Percentiles rank a stretch among this genome's conserved stretches.
Evolutionary conservation across 2,113 vertebrate species (phyloP).

Genomic region (Montifringilla adamsi): DNA sequence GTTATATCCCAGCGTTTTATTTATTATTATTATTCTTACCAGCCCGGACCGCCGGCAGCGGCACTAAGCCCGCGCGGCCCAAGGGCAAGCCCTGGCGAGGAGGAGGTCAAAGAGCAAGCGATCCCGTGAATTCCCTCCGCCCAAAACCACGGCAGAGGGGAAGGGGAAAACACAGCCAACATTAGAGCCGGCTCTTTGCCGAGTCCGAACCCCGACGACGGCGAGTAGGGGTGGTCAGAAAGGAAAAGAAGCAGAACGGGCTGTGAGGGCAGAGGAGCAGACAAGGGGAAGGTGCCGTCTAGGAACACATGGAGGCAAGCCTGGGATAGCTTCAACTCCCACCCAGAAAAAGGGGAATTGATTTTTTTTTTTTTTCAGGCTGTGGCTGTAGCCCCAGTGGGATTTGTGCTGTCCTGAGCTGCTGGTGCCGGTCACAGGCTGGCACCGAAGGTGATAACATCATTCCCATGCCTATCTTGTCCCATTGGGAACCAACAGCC

Average conservation of each 20-base stretch:
- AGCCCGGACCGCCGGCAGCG: background rate
- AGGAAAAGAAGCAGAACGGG: rapidly evolving
- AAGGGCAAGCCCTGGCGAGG: rapidly evolving
- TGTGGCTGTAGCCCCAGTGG: too few species aligned
- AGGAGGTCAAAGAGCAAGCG: too few species aligned
- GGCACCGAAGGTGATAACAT: rapidly evolving
- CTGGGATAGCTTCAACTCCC: background rate
- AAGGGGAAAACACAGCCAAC: background rate
- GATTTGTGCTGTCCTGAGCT: background rate
- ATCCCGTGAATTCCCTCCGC: rapidly evolving
- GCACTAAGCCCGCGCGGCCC: background rate
- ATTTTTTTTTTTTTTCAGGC: rapidly evolving
- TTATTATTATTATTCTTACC: too few species aligned
- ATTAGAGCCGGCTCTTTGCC: rapidly evolving
- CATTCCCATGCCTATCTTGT: too few species aligned
- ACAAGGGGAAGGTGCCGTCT: background rate
- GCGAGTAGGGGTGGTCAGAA: background rate
- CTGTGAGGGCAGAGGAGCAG: too few species aligned
- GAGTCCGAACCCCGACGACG: too few species aligned
- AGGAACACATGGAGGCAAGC: rapidly evolving
- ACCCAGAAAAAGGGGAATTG: rapidly evolving
- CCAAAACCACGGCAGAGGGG: background rate
- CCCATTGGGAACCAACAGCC: background rate
- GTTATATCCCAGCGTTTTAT: too few species aligned
- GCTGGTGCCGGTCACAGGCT: too few species aligned